phyloP scores from a whole-genome alignment of 2,797 vertebrate species.

The Picus viridis region DNA sequence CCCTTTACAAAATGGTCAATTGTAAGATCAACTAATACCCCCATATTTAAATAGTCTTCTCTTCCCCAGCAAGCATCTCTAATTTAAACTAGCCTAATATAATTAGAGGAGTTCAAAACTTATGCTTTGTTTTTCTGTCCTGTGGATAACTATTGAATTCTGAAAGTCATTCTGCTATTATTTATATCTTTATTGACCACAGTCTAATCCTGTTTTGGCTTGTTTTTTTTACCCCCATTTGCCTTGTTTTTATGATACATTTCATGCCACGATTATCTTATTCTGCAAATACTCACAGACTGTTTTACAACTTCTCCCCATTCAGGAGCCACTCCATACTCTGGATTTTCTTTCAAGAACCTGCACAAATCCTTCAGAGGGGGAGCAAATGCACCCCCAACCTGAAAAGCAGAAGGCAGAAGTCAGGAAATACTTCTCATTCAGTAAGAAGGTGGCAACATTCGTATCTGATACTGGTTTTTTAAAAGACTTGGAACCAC shows the following conservation, averaged over 20 bases:
- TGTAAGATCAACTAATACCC: neutral
- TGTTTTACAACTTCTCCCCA: slow-evolving; percentile 98
- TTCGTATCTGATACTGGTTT: neutral
- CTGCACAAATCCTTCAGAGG: slow-evolving; percentile 95
- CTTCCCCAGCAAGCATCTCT: neutral
- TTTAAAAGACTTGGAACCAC: neutral
- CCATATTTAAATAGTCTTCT: neutral
- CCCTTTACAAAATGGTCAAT: neutral
- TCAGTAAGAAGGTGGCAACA: neutral
- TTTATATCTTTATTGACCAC: neutral
- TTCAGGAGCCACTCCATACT: slow-evolving; percentile 98
- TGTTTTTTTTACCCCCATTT: neutral
- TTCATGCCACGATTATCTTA: neutral
- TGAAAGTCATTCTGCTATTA: neutral
- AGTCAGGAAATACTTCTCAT: neutral
- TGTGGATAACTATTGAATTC: neutral
- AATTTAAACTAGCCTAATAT: neutral
- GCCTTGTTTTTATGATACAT: neutral
- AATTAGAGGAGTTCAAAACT: neutral
- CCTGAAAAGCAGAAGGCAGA: slow-evolving; percentile 76
- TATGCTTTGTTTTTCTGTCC: neutral
- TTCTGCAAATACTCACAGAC: slow-evolving; percentile 87
- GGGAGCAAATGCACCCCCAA: slow-evolving; percentile 98
- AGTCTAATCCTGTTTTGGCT: neutral
- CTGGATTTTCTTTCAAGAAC: slow-evolving; percentile 96